A percentile compares a stretch with the other conserved stretches of the same genome.
phyloP scores from a whole-genome alignment of 2,888 invertebrate species.

The Onthophagus sagittarius region DNA sequence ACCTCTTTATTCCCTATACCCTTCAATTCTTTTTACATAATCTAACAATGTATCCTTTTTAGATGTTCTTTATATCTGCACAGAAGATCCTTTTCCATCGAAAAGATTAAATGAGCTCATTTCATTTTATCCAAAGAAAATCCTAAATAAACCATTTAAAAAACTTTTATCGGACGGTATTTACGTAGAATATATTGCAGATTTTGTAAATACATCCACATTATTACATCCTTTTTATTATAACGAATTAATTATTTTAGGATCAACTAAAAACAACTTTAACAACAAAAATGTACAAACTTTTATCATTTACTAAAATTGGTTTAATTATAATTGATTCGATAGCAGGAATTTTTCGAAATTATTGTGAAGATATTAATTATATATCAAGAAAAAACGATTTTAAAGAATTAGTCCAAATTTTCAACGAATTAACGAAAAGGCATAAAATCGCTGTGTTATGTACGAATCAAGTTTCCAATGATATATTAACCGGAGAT shows the following conservation, averaged over 20 bases:
- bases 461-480: slow-evolving; percentile 69
- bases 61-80: slow-evolving; percentile 67
- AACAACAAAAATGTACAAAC: slow-evolving; percentile 51
- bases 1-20: too few species aligned
- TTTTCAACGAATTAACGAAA: slow-evolving; percentile 54
- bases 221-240: neutral
- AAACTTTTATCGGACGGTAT: slow-evolving; percentile 52
- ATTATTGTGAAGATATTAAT: slow-evolving; percentile 49
- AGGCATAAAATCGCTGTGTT: slow-evolving; percentile 58
- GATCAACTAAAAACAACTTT: slow-evolving; percentile 56
- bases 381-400: slow-evolving; percentile 53
- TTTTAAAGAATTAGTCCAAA: slow-evolving; percentile 55
- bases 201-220: slow-evolving; percentile 47
- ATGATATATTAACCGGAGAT: slow-evolving; percentile 39
- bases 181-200: slow-evolving; percentile 63
- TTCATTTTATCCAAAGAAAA: slow-evolving; percentile 40
- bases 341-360: slow-evolving; percentile 67
- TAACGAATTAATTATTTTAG: slow-evolving; percentile 44
- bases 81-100: slow-evolving; percentile 74
- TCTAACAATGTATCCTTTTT: neutral
- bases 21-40: too few species aligned
- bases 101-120: slow-evolving; percentile 60
- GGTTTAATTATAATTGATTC: slow-evolving; percentile 70
- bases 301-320: slow-evolving; percentile 53
- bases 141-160: slow-evolving; percentile 38